Percentiles rank a stretch among this genome's conserved stretches.
Conservation (phyloP, 2,888 invertebrate genomes). For the Ganaspis brasiliensis region DNA sequence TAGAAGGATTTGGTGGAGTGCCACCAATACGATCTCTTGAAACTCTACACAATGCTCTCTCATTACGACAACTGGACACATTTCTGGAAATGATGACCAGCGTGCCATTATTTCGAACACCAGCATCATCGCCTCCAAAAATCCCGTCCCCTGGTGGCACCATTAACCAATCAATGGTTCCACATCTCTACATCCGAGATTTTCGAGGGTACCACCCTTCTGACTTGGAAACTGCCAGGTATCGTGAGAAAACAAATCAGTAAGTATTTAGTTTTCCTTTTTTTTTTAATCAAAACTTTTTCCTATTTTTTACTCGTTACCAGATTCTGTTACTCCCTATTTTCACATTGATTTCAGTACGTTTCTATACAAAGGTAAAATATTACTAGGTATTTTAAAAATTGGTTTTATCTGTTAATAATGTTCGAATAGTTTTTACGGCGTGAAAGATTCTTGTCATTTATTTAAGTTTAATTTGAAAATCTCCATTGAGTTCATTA, state of each 20-base stretch:
- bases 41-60: constrained; percentile 98
- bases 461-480: too few species aligned
- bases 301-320: constrained; percentile 24
- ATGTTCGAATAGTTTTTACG: too few species aligned
- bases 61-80: constrained; percentile 93
- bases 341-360: constrained; percentile 9
- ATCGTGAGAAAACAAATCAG: constrained; percentile 65
- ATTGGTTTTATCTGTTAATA: constrained; percentile 42
- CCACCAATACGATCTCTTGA: constrained; percentile 98
- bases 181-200: constrained; percentile 69
- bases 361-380: neutral
- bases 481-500: too few species aligned
- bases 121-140: constrained; percentile 87
- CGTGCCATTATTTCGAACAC: constrained; percentile 87
- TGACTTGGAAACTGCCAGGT: constrained; percentile 76
- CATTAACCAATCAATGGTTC: constrained; percentile 69
- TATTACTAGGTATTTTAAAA: constrained; percentile 16
- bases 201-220: constrained; percentile 74
- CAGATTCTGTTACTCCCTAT: constrained; percentile 4
- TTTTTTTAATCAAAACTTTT: constrained; percentile 10
- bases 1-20: constrained; percentile 94
- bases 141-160: constrained; percentile 82
- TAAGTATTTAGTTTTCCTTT: constrained; percentile 65
- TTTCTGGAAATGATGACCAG: constrained; percentile 94
- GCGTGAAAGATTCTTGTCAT: too few species aligned